Evolutionary conservation across 1,140 invertebrate species (phyloP), one percentile per base, ranked within the genome.

Genomic region (Drosophila carrolli): DNA sequence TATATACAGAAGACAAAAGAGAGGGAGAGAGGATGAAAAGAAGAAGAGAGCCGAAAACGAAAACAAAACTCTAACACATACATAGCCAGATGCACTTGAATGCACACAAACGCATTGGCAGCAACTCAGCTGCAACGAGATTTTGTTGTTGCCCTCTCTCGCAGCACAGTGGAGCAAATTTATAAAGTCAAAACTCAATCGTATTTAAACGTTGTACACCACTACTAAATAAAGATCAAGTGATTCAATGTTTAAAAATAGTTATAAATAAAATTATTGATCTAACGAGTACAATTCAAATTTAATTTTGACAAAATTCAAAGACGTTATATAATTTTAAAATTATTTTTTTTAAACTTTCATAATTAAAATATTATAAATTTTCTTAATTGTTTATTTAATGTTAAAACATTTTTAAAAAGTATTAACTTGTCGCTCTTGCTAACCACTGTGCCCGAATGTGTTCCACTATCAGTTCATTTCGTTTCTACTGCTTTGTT

Each of bases 401-500:
- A 32, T 32, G 29, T 7, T 32, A 7, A 32, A 7, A 6, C 29
- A 32, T 6, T 32, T 32, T 32, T 7, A 7, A 8, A 7, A 32
- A 32, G 29, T 7, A 1, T 1, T 32, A 7, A 32, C 29, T 32
- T 53, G 23, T 9, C 13, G 23, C 6, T 37, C 27, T 55, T 35
- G 14, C 35, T 0, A 14, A 1, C 48, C 68, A 86, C 68, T 75
- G 74, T 81, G 51, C 53, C 43, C 35, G 44, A 80, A 60, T 70
- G 44, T 88, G 83, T 88, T 88, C 60, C 84, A 84, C 59, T 88
- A 89, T 89, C 79, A 89, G 70, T 67, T 63, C 46, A 77, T 84
- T 84, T 78, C 76, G 56, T 53, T 81, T 66, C 62, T 46, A 75
- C 47, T 57, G 59, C 53, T 76, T 80, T 79, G 76, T 74, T 78